Percentiles rank a stretch among this genome's conserved stretches.
Conservation (phyloP, 2,797 vertebrate species). For the Clarias platycephalus region DNA sequence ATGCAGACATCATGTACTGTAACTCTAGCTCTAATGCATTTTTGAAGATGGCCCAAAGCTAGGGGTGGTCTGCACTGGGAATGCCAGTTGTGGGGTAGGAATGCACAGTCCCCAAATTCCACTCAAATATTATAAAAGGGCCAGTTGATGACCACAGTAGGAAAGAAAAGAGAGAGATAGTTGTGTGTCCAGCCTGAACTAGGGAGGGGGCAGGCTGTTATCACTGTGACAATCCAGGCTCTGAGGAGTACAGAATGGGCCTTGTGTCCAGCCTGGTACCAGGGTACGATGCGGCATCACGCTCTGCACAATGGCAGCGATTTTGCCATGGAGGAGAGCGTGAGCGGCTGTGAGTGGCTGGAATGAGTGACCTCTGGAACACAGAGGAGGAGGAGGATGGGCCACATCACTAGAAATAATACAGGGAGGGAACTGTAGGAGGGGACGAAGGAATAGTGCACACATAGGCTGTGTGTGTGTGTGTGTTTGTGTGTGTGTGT, state of each 20-base stretch:
- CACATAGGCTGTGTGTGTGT: slow-evolving; percentile 54
- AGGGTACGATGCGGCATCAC: slow-evolving; percentile 70
- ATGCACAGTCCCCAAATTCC: slow-evolving; percentile 72
- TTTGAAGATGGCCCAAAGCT: slow-evolving; percentile 39
- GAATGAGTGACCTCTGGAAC: slow-evolving; percentile 72
- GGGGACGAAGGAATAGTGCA: slow-evolving; percentile 63
- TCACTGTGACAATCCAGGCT: slow-evolving; percentile 72
- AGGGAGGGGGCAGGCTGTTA: slow-evolving; percentile 64
- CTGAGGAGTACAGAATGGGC: slow-evolving; percentile 69
- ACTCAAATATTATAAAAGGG: slow-evolving; percentile 63
- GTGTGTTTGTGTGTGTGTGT: slow-evolving; percentile 59
- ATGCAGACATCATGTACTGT: not conserved
- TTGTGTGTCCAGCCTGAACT: slow-evolving; percentile 46
- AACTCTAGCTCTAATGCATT: slow-evolving; percentile 30
- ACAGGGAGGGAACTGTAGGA: slow-evolving; percentile 73
- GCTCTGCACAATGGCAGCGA: slow-evolving; percentile 71
- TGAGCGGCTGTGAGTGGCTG: slow-evolving; percentile 69
- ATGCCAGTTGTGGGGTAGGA: slow-evolving; percentile 69
- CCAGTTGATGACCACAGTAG: slow-evolving; percentile 47
- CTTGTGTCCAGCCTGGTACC: slow-evolving; percentile 63
- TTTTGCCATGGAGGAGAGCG: slow-evolving; percentile 70
- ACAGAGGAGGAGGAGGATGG: slow-evolving; percentile 73
- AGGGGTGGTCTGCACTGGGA: slow-evolving; percentile 57
- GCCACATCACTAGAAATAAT: slow-evolving; percentile 64
- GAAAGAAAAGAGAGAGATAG: slow-evolving; percentile 49